Evolutionary conservation across 2,797 vertebrate species (phyloP), one percentile per base, ranked within the genome.

Genomic region (Euthynnus affinis): DNA sequence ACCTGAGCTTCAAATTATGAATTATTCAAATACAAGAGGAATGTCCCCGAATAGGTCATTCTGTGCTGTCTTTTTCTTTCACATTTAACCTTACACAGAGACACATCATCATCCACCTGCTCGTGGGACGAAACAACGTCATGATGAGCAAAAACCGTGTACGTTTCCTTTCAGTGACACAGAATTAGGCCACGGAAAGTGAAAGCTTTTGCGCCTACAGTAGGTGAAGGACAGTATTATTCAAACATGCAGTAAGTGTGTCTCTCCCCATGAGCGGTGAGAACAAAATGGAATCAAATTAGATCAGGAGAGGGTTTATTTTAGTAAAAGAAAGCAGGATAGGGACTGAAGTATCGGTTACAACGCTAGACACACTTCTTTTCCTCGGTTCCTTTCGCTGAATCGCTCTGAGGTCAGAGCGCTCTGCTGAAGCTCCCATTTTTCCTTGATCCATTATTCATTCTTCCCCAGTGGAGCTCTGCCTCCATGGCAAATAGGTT

Each of bases 361-460:
- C 89, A 80, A 82, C 23, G 14, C 78, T 46, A 79, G 42, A 83
- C 88, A 86, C 87, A 85, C 83, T 83, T 83, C 76, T 84, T 74
- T 76, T 88, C 74, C 81, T 83, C 37, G 10, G 62, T 83, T 88
- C 69, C 85, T 78, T 76, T 89, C 74, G 69, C 81, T 88, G 88
- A 85, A 89, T 89, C 15, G 82, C 85, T 91, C 87, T 83, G 82
- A 89, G 90, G 91, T 89, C 91, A 89, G 81, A 85, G 67, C 72
- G 76, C 87, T 89, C 76, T 86, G 84, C 89, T 88, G 88, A 93
- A 90, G 87, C 90, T 91, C 88, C 88, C 80, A 88, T 92, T 94
- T 94, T 93, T 88, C 87, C 86, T 93, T 92, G 88, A 94, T 94
- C 89, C 91, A 95, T 95, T 94, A 94, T 94, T 95, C 91, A 95